Percentiles rank a stretch among this genome's conserved stretches.
phyloP scores from a whole-genome alignment of 2,888 invertebrate species.

The Meliscaeva auricollis region DNA sequence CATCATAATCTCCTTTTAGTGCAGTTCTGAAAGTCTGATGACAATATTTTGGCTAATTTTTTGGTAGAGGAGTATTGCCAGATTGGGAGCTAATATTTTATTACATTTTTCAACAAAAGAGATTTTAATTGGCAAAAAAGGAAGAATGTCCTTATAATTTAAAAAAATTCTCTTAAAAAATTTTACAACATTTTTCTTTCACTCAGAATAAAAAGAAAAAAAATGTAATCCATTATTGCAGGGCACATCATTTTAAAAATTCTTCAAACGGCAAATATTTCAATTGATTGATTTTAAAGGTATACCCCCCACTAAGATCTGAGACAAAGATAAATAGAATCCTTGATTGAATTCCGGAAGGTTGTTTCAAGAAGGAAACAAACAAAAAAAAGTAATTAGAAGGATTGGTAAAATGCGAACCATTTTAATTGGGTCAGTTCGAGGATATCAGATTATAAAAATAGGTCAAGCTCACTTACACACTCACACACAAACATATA shows the following conservation, averaged over 20 bases:
- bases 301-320: not conserved
- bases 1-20: slow-evolving; percentile 31
- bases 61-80: not conserved
- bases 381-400: slow-evolving; percentile 21
- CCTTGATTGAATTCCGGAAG: slow-evolving; percentile 51
- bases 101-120: not conserved
- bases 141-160: too few relatives aligned
- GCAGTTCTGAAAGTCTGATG: not conserved
- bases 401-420: slow-evolving; percentile 15
- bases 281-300: slow-evolving; percentile 1
- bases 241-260: not conserved
- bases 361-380: slow-evolving; percentile 8
- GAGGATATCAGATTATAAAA: slow-evolving; percentile 46
- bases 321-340: slow-evolving; percentile 32
- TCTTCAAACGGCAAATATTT: not conserved
- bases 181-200: too few relatives aligned
- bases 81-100: not conserved
- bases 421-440: slow-evolving; percentile 65
- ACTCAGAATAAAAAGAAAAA: too few relatives aligned
- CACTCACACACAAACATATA: not conserved
- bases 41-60: not conserved
- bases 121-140: too few relatives aligned
- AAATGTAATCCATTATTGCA: not conserved
- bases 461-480: slow-evolving; percentile 56
- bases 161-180: too few relatives aligned